These are phyloP conservation scores for Strix uralensis DNA, from an alignment of 2,113 vertebrate genomes.

Conservation along the genomic window DNA sequence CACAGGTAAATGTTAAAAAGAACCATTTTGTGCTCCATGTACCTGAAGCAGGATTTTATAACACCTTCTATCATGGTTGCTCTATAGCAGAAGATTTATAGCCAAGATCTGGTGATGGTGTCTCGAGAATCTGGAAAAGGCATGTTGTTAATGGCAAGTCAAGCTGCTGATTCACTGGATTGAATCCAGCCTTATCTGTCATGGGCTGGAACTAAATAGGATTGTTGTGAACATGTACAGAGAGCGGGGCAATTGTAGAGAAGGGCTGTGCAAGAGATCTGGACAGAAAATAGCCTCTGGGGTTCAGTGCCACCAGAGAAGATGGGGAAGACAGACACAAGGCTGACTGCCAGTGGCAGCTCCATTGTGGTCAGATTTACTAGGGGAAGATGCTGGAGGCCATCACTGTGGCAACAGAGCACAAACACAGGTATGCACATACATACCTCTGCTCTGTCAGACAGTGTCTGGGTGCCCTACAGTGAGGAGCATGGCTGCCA, in stretches of 20 bases:
- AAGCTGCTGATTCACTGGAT: neutral
- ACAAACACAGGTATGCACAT: accelerated
- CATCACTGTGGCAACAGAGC: neutral
- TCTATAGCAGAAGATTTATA: neutral
- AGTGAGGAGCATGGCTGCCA: neutral
- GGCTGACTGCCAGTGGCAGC: neutral
- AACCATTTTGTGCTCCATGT: neutral
- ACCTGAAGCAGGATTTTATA: neutral
- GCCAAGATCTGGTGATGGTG: neutral
- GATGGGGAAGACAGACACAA: neutral
- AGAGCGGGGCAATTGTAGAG: neutral
- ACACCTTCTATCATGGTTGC: neutral
- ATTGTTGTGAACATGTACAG: neutral
- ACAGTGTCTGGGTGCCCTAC: neutral
- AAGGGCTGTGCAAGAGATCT: neutral
- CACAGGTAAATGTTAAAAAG: neutral
- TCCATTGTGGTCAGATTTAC: neutral
- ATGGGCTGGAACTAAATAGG: accelerated
- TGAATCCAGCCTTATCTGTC: neutral
- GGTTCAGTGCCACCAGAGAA: neutral
- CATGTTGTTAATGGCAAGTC: accelerated
- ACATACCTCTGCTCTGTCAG: neutral
- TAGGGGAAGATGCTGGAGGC: neutral
- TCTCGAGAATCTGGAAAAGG: neutral
- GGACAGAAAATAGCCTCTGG: neutral